Base-by-base conservation (phyloP, 2,888 invertebrate species). In the Strigamia crassipes region DNA sequence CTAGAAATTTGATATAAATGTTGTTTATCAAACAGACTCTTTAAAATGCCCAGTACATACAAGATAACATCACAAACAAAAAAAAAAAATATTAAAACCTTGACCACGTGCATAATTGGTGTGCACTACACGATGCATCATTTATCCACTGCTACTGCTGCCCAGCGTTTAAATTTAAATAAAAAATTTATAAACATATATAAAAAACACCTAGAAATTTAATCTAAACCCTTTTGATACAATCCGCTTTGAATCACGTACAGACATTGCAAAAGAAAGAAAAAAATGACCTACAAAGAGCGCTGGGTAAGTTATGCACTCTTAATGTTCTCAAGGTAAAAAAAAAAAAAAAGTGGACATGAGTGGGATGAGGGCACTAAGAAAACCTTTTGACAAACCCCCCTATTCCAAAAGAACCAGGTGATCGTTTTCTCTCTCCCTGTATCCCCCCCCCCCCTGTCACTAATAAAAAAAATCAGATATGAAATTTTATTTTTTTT, bases 391-490 rank as follows among this genome's bases (percentile, higher is more conserved):
- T 61, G 23, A 61, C 21, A 61, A 18, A 61, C 21, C 61, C 61
- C 18, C 18, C 23, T 61, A 8, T 21, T 10, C 38, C 38, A 9
- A 10, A 61, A 61, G 21, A 61, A 61, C 23, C 61, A 61, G 23
- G 61, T 23, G 23, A 61, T 61, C 23, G 18, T 23, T 61, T 61
- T 23, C 61, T 23, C 18, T 18, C 18, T 61, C 23, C 23, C 61
- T 23, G 18, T 18, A 51, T n/a, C n/a, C n/a, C n/a, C n/a, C n/a
- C n/a, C n/a, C 13, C 15, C 12, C 10, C 18, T 1, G 8, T 61
- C 61, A 61, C 61, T 61, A 61, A 61, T 61, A 61, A 61, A 27
- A 61, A 61, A 27, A 61, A 61, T 61, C 61, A 61, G 23, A 23
- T 61, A 61, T 61, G 21, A 21, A 61, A 61, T 61, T 13, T 56